Evolutionary conservation across 1,140 invertebrate genomes (phyloP).

Genomic region (Diabrotica undecimpunctata): DNA sequence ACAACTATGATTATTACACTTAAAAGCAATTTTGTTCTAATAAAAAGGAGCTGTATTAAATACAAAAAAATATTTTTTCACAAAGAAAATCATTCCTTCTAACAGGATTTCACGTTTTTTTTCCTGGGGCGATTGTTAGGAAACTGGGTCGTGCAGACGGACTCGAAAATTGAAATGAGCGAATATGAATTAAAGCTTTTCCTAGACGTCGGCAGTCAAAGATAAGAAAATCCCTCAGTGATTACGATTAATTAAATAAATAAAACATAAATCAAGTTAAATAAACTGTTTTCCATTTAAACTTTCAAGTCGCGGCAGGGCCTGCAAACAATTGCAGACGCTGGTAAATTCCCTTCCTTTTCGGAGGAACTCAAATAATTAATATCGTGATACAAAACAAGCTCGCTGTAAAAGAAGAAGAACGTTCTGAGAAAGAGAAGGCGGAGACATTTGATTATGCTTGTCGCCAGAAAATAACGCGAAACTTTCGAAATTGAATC

Average conservation of each 20-base stretch:
- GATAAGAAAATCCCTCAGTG: neutral
- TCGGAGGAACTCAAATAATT: neutral
- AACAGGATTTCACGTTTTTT: too few species aligned
- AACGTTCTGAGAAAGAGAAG: neutral
- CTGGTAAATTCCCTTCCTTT: neutral
- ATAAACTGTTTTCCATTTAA: conserved; percentile 3
- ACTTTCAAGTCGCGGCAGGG: neutral
- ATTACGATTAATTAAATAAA: conserved; percentile 1
- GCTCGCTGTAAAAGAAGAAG: too few species aligned
- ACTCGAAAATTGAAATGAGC: too few species aligned
- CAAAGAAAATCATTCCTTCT: too few species aligned
- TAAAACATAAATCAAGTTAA: conserved; percentile 3
- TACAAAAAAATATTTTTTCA: too few species aligned
- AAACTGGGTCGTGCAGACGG: too few species aligned
- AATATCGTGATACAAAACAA: neutral
- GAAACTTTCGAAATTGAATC: neutral
- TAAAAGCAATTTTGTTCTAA: too few species aligned
- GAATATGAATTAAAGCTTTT: neutral
- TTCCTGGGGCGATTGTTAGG: too few species aligned
- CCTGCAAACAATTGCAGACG: neutral
- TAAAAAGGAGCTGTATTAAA: too few species aligned
- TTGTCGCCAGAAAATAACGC: neutral
- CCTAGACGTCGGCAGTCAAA: neutral
- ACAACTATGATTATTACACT: too few species aligned
- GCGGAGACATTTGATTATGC: neutral